phyloP scores from a whole-genome alignment of 2,113 vertebrate genomes.

The Phaetusa simplex region DNA sequence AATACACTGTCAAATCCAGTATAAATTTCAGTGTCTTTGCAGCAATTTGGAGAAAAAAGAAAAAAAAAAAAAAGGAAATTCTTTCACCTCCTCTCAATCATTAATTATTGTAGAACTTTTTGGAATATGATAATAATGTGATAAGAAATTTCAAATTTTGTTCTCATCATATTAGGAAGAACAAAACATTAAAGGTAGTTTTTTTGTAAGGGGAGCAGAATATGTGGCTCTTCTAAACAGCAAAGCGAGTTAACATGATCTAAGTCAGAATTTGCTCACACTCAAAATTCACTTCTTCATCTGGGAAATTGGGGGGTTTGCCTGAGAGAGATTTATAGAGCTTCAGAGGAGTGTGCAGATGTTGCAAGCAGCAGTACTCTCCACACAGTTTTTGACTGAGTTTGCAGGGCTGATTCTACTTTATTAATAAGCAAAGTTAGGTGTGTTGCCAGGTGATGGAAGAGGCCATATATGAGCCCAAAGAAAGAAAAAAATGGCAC shows the following conservation, averaged over 20 bases:
- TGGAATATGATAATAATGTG: neutral
- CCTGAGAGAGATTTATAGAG: neutral
- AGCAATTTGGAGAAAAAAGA: neutral
- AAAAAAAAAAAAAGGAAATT: neutral
- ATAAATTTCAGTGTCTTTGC: neutral
- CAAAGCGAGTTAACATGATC: neutral
- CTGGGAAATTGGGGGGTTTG: fast-evolving
- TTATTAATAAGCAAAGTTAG: neutral
- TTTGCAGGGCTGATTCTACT: neutral
- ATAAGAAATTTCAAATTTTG: neutral
- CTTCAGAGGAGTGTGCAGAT: neutral
- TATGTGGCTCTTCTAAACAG: neutral
- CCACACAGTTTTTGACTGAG: neutral
- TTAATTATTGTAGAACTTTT: neutral
- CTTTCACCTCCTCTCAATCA: neutral
- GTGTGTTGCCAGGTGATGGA: neutral
- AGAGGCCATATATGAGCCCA: fast-evolving
- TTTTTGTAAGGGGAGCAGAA: neutral
- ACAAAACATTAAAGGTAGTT: neutral
- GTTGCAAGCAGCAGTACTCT: neutral
- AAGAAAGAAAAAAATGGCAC: neutral
- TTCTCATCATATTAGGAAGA: neutral
- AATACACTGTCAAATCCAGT: neutral
- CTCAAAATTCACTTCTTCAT: neutral
- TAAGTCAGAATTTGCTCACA: fast-evolving